Conservation (phyloP, 2,797 vertebrate species). For the Botia kubotai region DNA sequence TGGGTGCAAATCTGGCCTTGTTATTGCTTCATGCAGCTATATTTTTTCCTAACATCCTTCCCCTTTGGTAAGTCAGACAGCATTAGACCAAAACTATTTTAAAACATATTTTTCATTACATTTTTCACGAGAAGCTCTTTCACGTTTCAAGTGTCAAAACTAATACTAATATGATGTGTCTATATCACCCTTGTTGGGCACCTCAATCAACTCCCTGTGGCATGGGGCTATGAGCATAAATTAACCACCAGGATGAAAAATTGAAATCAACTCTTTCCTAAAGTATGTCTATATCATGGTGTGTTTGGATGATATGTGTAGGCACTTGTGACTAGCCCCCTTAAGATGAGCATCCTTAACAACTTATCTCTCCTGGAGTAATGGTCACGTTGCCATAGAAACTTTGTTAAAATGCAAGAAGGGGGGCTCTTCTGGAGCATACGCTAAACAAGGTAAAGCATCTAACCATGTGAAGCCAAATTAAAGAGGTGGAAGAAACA, state of each 20-base stretch:
- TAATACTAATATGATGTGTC: slow-evolving; percentile 4
- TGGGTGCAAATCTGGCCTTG: neutral
- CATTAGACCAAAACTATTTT: neutral
- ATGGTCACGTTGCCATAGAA: slow-evolving; percentile 73
- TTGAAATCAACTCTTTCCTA: slow-evolving; percentile 48
- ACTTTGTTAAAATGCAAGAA: slow-evolving; percentile 67
- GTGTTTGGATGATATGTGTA: slow-evolving; percentile 57
- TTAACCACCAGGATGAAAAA: slow-evolving; percentile 63
- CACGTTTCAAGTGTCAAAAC: neutral
- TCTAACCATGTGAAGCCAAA: slow-evolving; percentile 46
- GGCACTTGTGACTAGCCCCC: slow-evolving; percentile 70
- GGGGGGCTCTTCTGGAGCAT: slow-evolving; percentile 53
- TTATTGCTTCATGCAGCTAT: neutral
- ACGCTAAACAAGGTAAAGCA: slow-evolving; percentile 42
- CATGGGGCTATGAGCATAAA: slow-evolving; percentile 51
- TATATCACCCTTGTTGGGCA: slow-evolving; percentile 6
- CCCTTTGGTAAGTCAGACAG: neutral
- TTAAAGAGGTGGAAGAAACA: slow-evolving; percentile 39
- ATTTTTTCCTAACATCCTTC: neutral
- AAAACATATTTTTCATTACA: neutral
- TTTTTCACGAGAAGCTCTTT: neutral
- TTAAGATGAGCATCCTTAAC: slow-evolving; percentile 57
- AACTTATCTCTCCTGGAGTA: slow-evolving; percentile 64
- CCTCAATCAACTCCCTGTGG: slow-evolving; percentile 18
- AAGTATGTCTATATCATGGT: slow-evolving; percentile 55